Evolutionary conservation across 1,140 invertebrate species (phyloP), one percentile per base, ranked within the genome.

Genomic region (Eupristina koningsbergeri): DNA sequence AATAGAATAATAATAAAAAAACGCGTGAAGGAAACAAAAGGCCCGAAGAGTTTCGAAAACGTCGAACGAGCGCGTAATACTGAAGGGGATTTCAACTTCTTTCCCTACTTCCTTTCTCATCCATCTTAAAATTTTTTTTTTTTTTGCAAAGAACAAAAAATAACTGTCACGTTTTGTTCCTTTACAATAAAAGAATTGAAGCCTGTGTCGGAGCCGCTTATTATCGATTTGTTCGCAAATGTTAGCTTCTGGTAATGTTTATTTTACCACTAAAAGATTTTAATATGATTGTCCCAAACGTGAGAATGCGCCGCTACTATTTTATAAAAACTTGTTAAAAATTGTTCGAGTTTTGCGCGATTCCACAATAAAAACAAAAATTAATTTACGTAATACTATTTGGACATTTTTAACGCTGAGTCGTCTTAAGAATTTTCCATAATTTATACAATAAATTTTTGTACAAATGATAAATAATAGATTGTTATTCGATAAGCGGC

Each of bases 41-140:
- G 61, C 8, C 36, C 19, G 47, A 17, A 76, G 67, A 79, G 61
- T 84, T 76, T 45, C 80, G 41, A 75, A 80, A 84, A 80, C 67
- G 77, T 84, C 77, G 53, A 84, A 84, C 67, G 78, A 76, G 58
- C 83, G 71, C 78, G 69, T 84, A 84, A 84, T 84, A 84, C 83
- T 84, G 83, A 63, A 77, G 81, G 45, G n/a, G 45, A 61, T 36
- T 80, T 74, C 39, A 63, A 74, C 82, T 73, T 80, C 29, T 50
- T 79, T 84, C 50, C 58, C 77, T 84, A 75, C 76, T 80, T 80
- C 53, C 77, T 84, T 63, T 71, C 31, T 80, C 77, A 84, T 80
- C 77, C 77, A 84, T 80, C 77, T 45, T 50, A 26, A 50, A 73
- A 34, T 73, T 39, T 47, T 3, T 31, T 15, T 82, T 36, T 36